Conservation (phyloP, 1,140 invertebrate species). For the Plutomurus gul region DNA sequence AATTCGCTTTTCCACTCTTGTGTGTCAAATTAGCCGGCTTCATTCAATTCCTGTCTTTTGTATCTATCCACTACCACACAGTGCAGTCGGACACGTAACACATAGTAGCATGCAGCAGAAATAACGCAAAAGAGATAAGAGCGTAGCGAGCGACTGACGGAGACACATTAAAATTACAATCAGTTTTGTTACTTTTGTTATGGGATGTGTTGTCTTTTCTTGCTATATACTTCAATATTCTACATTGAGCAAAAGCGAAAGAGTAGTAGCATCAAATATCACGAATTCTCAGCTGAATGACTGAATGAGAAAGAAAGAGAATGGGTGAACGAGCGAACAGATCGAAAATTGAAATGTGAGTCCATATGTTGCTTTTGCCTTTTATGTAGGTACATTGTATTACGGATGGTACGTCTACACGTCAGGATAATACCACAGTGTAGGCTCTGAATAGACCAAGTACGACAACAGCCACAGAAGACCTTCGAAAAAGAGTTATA, state of each 20-base stretch:
- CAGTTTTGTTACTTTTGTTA: background rate
- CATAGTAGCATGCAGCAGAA: background rate
- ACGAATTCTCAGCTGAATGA: background rate
- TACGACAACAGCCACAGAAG: too few relatives aligned
- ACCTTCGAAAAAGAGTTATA: too few relatives aligned
- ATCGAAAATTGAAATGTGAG: conserved; percentile 23
- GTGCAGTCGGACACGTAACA: background rate
- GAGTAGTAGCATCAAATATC: conserved; percentile 4
- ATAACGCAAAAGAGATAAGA: background rate
- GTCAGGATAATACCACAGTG: too few relatives aligned
- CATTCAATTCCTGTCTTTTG: conserved; percentile 4
- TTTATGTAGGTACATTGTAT: too few relatives aligned
- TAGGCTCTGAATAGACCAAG: too few relatives aligned
- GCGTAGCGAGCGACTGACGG: background rate
- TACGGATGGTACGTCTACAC: background rate
- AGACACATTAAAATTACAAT: conserved; percentile 16
- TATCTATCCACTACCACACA: background rate
- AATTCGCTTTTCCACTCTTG: conserved; percentile 12
- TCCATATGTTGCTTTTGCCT: conserved; percentile 27
- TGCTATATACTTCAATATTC: background rate
- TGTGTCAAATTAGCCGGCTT: conserved; percentile 22
- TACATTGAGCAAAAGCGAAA: background rate
- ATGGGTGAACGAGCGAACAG: background rate
- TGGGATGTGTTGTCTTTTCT: background rate
- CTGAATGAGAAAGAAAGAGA: background rate